These are phyloP conservation scores for Heliconius ismenius DNA, from an alignment of 2,888 invertebrate genomes.

Conservation along the genomic window DNA sequence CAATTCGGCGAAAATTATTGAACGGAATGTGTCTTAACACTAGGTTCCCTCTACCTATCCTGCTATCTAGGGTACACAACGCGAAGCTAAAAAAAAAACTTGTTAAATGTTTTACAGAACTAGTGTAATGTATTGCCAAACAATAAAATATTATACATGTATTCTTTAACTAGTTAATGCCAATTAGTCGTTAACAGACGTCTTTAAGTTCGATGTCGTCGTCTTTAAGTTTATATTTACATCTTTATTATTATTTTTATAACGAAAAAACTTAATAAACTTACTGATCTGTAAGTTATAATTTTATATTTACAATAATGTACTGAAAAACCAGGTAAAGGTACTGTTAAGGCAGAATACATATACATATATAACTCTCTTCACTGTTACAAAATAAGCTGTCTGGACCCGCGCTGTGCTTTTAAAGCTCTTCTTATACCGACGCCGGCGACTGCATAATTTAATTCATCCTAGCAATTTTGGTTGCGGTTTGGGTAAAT, in stretches of 20 bases:
- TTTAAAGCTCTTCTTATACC: slow-evolving; percentile 11
- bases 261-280: too few species aligned
- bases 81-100: background rate
- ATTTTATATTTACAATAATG: background rate
- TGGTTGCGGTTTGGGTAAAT: background rate
- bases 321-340: background rate
- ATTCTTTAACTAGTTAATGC: background rate
- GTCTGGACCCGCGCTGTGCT: slow-evolving; percentile 8
- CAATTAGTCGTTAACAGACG: background rate
- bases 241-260: too few species aligned
- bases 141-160: background rate
- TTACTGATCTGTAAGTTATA: too few species aligned
- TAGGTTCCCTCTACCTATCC: too few species aligned
- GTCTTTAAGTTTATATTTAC: too few species aligned
- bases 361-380: background rate
- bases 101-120: background rate
- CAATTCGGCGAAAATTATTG: too few species aligned
- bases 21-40: too few species aligned
- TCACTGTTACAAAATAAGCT: background rate
- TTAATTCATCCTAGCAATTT: slow-evolving; percentile 14
- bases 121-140: background rate
- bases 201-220: background rate
- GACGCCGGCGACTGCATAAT: slow-evolving; percentile 13
- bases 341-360: background rate
- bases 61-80: too few species aligned